A percentile compares a stretch with the other conserved stretches of the same genome.
These are phyloP conservation scores for Porphyrio hochstetteri DNA, from an alignment of 2,113 vertebrate genomes.

Conservation along the genomic window DNA sequence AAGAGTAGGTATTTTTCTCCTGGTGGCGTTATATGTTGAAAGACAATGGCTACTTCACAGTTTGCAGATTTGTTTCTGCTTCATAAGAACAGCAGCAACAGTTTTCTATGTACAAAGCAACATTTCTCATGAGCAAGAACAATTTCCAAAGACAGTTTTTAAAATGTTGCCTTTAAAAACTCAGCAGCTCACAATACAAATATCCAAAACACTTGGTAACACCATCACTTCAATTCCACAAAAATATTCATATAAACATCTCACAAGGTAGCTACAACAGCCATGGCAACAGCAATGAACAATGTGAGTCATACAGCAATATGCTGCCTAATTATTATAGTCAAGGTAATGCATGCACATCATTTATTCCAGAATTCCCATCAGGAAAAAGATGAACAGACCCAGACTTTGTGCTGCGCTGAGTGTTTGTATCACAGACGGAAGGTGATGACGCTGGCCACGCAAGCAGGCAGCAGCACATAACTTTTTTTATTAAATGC, in stretches of 20 bases:
- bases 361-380: background rate
- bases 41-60: background rate
- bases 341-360: background rate
- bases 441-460: background rate
- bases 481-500: rapidly evolving
- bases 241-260: background rate
- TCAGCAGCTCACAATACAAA: background rate
- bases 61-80: background rate
- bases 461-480: background rate
- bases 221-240: background rate
- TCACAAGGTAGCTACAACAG: background rate
- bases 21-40: background rate
- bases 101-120: background rate
- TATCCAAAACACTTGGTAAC: background rate
- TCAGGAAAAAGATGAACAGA: background rate
- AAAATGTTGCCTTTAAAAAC: background rate
- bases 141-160: background rate
- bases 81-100: background rate
- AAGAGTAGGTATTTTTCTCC: background rate
- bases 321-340: background rate
- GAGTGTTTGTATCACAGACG: background rate
- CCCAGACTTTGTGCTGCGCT: background rate
- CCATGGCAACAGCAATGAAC: slow-evolving; percentile 1
- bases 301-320: background rate
- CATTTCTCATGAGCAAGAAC: background rate